Percentiles rank a stretch among this genome's conserved stretches.
Conservation (phyloP, 2,888 invertebrate genomes). For the Podotricha telesiphe region DNA sequence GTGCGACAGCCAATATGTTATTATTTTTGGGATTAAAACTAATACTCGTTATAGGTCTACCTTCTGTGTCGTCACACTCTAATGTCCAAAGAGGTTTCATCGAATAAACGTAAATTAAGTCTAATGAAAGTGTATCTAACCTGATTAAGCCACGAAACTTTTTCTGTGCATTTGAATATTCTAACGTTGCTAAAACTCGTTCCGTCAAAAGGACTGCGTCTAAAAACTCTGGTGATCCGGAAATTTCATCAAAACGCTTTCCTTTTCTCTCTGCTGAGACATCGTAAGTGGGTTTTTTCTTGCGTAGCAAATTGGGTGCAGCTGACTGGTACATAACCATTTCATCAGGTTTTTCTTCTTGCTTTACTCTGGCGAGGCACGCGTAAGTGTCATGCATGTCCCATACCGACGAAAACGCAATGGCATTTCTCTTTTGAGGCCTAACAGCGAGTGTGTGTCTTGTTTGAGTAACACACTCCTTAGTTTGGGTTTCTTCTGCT, state of each 20-base stretch:
- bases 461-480: conserved; percentile 84
- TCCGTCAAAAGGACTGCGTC: conserved; percentile 87
- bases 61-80: conserved; percentile 74
- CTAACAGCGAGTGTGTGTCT: conserved; percentile 85
- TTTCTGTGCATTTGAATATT: conserved; percentile 87
- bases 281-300: conserved; percentile 53
- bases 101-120: conserved; percentile 86
- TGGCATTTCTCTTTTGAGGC: conserved; percentile 80
- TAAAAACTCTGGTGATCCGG: conserved; percentile 72
- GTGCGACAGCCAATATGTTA: conserved; percentile 89
- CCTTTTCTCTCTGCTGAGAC: conserved; percentile 41
- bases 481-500: conserved; percentile 88
- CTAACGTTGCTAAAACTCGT: conserved; percentile 88
- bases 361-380: conserved; percentile 61
- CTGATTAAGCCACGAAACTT: conserved; percentile 86
- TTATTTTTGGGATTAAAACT: conserved; percentile 87
- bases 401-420: conserved; percentile 89
- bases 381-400: conserved; percentile 90
- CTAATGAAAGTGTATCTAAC: conserved; percentile 85
- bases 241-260: conserved; percentile 63
- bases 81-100: conserved; percentile 88
- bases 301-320: conserved; percentile 60
- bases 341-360: conserved; percentile 68
- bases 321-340: conserved; percentile 76
- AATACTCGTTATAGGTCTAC: conserved; percentile 84